These are phyloP conservation scores for Chloropsis hardwickii DNA, from an alignment of 2,113 vertebrate species.

Conservation along the genomic window DNA sequence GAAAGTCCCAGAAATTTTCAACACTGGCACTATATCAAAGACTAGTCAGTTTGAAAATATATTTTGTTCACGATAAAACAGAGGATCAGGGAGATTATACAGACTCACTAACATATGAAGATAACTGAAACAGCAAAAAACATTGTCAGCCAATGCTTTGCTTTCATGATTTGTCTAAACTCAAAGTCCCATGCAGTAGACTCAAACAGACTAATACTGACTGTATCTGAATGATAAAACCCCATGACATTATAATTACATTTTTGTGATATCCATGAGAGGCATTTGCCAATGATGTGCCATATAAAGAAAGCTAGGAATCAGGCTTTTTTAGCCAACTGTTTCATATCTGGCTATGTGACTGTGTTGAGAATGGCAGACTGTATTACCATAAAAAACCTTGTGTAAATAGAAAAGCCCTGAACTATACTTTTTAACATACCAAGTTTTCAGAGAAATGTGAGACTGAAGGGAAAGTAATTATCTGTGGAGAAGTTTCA, in stretches of 20 bases:
- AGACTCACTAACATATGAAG: background rate
- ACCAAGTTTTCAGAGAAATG: background rate
- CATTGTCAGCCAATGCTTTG: background rate
- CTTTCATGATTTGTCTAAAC: slow-evolving; percentile 49
- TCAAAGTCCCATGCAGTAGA: slow-evolving; percentile 14
- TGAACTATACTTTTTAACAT: background rate
- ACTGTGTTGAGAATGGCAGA: background rate
- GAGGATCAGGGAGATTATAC: background rate
- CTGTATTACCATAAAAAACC: background rate
- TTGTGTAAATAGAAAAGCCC: background rate
- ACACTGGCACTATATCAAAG: background rate
- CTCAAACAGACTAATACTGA: background rate
- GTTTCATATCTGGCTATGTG: slow-evolving; percentile 13
- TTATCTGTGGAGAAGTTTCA: background rate
- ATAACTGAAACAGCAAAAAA: slow-evolving; percentile 33
- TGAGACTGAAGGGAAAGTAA: background rate
- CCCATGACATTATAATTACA: slow-evolving; percentile 14
- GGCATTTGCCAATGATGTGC: background rate
- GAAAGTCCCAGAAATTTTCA: background rate
- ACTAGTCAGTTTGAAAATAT: background rate
- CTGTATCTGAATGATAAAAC: slow-evolving; percentile 45
- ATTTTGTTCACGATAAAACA: slow-evolving; percentile 7
- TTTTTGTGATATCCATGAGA: slow-evolving; percentile 32
- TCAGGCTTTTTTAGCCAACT: background rate
- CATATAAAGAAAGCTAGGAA: slow-evolving; percentile 20